A percentile compares a stretch with the other conserved stretches of the same genome.
Conservation (phyloP, 2,797 vertebrate species). For the Tragopan temminckii region DNA sequence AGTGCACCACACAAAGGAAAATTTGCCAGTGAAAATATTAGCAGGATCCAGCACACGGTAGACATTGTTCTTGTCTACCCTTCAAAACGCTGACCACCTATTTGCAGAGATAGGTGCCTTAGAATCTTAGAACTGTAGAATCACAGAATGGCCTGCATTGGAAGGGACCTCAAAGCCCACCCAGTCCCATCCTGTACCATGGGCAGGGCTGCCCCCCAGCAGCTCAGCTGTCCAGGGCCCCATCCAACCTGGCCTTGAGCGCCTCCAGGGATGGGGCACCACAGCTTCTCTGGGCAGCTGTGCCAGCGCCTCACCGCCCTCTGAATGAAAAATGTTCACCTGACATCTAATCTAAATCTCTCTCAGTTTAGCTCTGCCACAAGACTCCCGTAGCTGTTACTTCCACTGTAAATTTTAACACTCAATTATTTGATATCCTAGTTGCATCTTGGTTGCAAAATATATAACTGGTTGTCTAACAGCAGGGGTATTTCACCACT, state of each 20-base stretch:
- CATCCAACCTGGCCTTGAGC: too few relatives aligned
- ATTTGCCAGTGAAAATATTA: constrained; percentile 26
- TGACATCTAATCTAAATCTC: too few relatives aligned
- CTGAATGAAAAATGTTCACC: too few relatives aligned
- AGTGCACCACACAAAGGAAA: neutral
- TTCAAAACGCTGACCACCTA: neutral
- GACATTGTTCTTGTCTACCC: rapidly evolving
- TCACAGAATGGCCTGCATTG: too few relatives aligned
- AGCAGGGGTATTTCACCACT: neutral
- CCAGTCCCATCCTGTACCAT: too few relatives aligned
- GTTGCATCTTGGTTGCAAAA: constrained; percentile 22
- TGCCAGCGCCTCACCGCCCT: too few relatives aligned
- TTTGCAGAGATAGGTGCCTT: neutral
- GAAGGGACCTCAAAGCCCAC: too few relatives aligned
- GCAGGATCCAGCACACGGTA: neutral
- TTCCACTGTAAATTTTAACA: neutral
- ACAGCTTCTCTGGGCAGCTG: too few relatives aligned
- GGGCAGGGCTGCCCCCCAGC: too few relatives aligned
- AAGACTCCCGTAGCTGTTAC: neutral
- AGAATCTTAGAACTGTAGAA: too few relatives aligned
- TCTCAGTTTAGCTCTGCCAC: rapidly evolving
- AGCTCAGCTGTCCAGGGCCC: too few relatives aligned
- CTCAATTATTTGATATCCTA: neutral
- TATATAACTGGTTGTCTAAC: neutral
- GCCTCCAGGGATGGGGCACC: too few relatives aligned